These are phyloP conservation scores for Dascillus cervinus DNA, from an alignment of 2,888 invertebrate species.

Conservation along the genomic window DNA sequence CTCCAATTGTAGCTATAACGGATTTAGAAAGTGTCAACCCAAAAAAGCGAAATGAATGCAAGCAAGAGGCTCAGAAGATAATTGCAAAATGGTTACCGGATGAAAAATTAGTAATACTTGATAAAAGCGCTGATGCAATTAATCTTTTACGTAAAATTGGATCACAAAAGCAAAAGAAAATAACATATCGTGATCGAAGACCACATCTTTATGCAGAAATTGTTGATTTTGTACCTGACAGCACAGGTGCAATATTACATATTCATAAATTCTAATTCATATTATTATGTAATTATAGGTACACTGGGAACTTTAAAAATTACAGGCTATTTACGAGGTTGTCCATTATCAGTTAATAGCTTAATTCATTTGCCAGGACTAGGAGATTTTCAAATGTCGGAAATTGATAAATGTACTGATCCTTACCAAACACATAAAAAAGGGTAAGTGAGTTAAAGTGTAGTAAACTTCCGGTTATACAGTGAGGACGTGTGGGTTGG, in stretches of 20 bases:
- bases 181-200: conserved; percentile 71
- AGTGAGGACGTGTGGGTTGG: no score
- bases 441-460: conserved; percentile 41
- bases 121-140: conserved; percentile 66
- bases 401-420: conserved; percentile 65
- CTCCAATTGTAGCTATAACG: conserved; percentile 66
- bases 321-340: conserved; percentile 81
- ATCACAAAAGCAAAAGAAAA: conserved; percentile 68
- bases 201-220: conserved; percentile 80
- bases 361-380: conserved; percentile 86
- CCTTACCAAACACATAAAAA: conserved; percentile 55
- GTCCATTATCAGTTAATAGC: conserved; percentile 76
- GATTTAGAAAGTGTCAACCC: conserved; percentile 66
- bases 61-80: conserved; percentile 55
- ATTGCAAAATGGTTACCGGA: conserved; percentile 70
- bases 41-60: conserved; percentile 63
- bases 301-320: conserved; percentile 63
- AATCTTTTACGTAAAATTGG: conserved; percentile 67
- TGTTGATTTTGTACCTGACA: conserved; percentile 54
- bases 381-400: conserved; percentile 87
- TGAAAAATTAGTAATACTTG: conserved; percentile 72
- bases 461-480: no score
- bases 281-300: conserved; percentile 21
- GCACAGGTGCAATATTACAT: conserved; percentile 37
- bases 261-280: no score